Percentiles rank a stretch among this genome's conserved stretches.
phyloP scores from a whole-genome alignment of 2,113 vertebrate genomes.

The Strix aluco region DNA sequence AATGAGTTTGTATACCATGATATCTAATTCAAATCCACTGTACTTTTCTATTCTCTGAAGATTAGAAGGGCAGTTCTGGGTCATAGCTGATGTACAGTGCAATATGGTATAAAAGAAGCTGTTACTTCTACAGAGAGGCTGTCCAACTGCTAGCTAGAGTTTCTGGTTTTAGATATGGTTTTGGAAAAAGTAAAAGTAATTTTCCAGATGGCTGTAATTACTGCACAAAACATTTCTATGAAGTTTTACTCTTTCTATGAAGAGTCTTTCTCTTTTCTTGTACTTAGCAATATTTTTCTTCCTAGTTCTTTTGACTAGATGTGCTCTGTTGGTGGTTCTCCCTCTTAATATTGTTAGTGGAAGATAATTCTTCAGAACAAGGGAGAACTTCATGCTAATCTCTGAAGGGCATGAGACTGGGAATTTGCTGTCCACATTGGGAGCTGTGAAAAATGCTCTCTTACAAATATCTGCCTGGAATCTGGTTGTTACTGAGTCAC shows the following conservation, averaged over 20 bases:
- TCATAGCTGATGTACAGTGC: background rate
- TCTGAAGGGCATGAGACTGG: background rate
- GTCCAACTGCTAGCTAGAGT: background rate
- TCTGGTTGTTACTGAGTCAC: background rate
- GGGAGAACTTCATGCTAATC: background rate
- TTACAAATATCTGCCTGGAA: background rate
- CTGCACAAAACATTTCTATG: background rate
- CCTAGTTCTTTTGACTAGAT: background rate
- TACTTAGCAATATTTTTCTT: background rate
- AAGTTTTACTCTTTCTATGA: background rate
- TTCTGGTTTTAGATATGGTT: background rate
- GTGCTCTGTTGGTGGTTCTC: background rate
- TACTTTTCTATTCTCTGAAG: background rate
- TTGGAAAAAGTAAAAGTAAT: background rate
- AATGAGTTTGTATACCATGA: background rate
- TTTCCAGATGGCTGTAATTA: background rate
- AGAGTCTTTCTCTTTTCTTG: background rate
- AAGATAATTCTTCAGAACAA: background rate
- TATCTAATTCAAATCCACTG: background rate
- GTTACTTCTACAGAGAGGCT: background rate
- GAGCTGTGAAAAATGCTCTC: background rate
- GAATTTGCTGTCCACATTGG: background rate
- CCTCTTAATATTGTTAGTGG: background rate
- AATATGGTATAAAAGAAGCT: background rate
- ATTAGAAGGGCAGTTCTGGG: background rate